These are phyloP conservation scores for Leuctra nigra DNA, from an alignment of 2,888 invertebrate genomes.

Conservation along the genomic window DNA sequence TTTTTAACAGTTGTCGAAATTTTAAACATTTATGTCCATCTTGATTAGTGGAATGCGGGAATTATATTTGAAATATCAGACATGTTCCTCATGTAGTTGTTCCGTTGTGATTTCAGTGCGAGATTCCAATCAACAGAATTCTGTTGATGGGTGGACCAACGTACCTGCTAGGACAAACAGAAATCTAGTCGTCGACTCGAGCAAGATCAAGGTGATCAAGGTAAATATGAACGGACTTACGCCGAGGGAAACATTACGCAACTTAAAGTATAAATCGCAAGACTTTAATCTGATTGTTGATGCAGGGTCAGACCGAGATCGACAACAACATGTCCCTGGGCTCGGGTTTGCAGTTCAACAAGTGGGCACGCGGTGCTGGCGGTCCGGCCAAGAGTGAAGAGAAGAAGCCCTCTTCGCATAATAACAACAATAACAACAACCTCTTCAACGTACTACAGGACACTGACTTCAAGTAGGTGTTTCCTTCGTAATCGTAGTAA, in stretches of 20 bases:
- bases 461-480: no score
- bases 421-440: background rate
- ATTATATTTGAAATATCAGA: no score
- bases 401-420: background rate
- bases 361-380: slow-evolving; percentile 34
- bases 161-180: background rate
- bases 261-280: background rate
- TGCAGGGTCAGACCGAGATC: slow-evolving; percentile 29
- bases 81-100: background rate
- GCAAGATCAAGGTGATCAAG: slow-evolving; percentile 45
- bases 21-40: no score
- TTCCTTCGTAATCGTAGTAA: no score
- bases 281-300: slow-evolving; percentile 12
- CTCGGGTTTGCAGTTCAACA: slow-evolving; percentile 38
- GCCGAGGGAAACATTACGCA: slow-evolving; percentile 15
- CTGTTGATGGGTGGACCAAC: slow-evolving; percentile 6
- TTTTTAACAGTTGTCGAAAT: no score
- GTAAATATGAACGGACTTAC: slow-evolving; percentile 39
- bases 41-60: no score
- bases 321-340: slow-evolving; percentile 44
- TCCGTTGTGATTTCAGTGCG: background rate
- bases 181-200: slow-evolving; percentile 38
- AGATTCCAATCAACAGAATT: background rate
- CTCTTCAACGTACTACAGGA: background rate
- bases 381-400: slow-evolving; percentile 7